Base-by-base conservation (phyloP, 2,113 vertebrate genomes). In the Ptilorrhoa leucosticta region DNA sequence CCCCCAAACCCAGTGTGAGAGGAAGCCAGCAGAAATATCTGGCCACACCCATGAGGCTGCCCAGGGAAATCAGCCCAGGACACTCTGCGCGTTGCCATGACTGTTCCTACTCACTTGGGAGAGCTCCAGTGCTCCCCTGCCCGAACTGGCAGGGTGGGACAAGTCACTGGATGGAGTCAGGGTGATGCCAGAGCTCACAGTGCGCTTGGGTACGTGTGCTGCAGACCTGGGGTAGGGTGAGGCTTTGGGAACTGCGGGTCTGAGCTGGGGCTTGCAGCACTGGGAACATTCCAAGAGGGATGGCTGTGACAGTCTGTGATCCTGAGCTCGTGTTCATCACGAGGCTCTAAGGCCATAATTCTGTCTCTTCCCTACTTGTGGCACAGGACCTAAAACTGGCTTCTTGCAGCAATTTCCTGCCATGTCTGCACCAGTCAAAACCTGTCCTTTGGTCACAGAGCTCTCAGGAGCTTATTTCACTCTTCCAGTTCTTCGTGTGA, bases 31-130 rank as follows among this genome's bases (percentile, higher is more conserved):
- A 64, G 69, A 56, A 16, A 9, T 13, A 63, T 7, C 20, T 63
- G 60, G 21, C 51, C 6, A 1, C 5, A 33, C 7, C 14, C 13
- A 0, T 19, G 26, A 23, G 48, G 45, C 71, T 90, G 79, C 50
- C 22, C 1, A 0, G 44, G 33, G 42, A n/a, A 21, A 14, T 22
- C 47, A 68, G 60, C 50, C 40, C 69, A 51, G 89, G n/a, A 28
- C 6, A 11, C 40, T 15, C 30, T 54, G 40, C 31, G n/a, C 11
- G 0, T 57, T 22, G 3, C 26, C 42, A 5, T 10, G 22, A 10
- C 8, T 26, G 9, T 14, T 87, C 44, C 50, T 31, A 0, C 15
- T 19, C 5, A 1, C 33, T 1, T n/a, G 58, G 31, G 42, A 22
- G 27, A 48, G 7, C 33, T 68, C 17, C 50, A 37, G 53, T 2